Evolutionary conservation across 2,888 invertebrate species (phyloP).

Genomic region (Acanthosepion pharaonis): DNA sequence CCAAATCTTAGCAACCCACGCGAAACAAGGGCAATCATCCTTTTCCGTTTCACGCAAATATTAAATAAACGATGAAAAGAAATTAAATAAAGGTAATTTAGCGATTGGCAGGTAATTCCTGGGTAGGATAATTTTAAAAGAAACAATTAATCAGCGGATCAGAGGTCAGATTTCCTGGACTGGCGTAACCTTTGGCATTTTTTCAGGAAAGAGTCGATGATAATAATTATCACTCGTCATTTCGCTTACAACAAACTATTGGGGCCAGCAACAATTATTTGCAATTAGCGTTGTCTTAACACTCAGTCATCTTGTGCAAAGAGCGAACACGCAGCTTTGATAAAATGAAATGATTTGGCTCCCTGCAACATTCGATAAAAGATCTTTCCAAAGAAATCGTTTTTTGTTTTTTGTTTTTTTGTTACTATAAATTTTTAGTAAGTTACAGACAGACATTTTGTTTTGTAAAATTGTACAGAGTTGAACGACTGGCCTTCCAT

Average conservation of each 20-base stretch:
- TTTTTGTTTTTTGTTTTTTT: neutral
- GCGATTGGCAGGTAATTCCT: neutral
- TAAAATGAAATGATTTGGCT: neutral
- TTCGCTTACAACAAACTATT: neutral
- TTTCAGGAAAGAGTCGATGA: neutral
- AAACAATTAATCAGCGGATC: constrained; percentile 1
- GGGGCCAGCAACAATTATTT: constrained; percentile 33
- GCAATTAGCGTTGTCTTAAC: neutral
- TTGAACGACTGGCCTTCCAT: too few relatives aligned
- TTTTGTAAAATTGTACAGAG: too few relatives aligned
- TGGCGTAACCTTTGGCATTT: neutral
- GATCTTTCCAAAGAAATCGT: neutral
- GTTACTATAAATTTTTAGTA: too few relatives aligned
- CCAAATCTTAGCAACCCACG: neutral
- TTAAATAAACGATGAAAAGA: neutral
- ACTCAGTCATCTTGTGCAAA: neutral
- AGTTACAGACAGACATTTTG: too few relatives aligned
- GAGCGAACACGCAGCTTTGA: neutral
- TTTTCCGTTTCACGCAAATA: neutral
- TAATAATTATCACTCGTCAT: neutral
- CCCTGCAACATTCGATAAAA: neutral
- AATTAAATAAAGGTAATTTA: constrained; percentile 22
- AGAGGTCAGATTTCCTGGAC: constrained; percentile 33
- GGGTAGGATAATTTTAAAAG: neutral
- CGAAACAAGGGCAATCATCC: neutral